phyloP scores from a whole-genome alignment of 2,797 vertebrate genomes.

The Lepidocolaptes lacrymiger region DNA sequence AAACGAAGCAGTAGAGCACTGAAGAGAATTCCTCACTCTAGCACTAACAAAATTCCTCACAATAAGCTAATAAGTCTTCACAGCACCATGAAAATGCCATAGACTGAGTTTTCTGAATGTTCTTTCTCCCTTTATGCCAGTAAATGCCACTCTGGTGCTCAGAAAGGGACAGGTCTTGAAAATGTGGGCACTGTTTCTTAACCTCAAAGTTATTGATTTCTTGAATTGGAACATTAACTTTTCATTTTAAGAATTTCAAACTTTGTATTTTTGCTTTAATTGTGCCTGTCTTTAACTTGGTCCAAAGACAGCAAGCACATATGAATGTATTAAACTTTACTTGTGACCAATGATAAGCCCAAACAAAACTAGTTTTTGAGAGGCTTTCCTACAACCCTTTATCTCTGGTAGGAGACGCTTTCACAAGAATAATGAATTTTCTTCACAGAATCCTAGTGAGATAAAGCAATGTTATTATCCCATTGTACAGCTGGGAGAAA shows the following conservation, averaged over 20 bases:
- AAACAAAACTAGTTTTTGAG: not conserved
- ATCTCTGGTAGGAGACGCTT: constrained; percentile 24
- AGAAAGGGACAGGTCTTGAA: not conserved
- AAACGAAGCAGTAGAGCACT: not conserved
- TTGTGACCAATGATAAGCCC: not conserved
- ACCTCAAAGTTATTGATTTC: not conserved
- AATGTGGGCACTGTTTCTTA: not conserved
- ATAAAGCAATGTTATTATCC: constrained; percentile 52
- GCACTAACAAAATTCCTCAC: not conserved
- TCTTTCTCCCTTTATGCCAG: not conserved
- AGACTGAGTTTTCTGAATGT: not conserved
- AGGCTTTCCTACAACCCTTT: constrained; percentile 15
- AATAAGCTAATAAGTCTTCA: not conserved
- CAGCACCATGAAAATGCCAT: not conserved
- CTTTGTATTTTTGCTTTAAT: not conserved
- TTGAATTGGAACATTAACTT: not conserved
- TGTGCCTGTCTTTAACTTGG: not conserved
- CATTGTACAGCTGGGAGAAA: constrained; percentile 31
- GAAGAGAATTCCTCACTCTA: not conserved
- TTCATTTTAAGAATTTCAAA: not conserved
- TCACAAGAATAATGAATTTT: constrained; percentile 62
- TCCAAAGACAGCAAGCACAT: not conserved
- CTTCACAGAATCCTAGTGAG: constrained; percentile 25
- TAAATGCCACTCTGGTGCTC: not conserved
- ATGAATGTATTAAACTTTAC: not conserved